These are phyloP conservation scores for Meloidogyne exigua DNA, from an alignment of 1,140 invertebrate genomes.

Conservation along the genomic window DNA sequence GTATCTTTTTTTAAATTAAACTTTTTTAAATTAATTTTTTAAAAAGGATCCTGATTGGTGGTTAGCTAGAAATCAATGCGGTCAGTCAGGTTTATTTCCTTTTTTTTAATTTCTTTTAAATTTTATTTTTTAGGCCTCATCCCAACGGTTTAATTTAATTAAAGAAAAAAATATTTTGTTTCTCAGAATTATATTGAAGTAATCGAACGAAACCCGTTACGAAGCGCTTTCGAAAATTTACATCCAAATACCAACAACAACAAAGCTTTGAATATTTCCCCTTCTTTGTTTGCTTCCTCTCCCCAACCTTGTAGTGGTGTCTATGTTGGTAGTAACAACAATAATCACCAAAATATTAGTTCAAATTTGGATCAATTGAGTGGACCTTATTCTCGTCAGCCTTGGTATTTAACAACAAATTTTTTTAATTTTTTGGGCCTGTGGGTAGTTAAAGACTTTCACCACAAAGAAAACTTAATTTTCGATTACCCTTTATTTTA, in stretches of 20 bases:
- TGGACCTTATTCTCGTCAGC: slow-evolving; percentile 74
- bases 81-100: slow-evolving; percentile 83
- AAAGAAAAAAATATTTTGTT: background rate
- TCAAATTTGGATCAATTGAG: slow-evolving; percentile 65
- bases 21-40: slow-evolving; percentile 72
- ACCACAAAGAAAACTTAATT: too few species aligned
- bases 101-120: slow-evolving; percentile 37
- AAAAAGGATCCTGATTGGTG: slow-evolving; percentile 98
- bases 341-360: background rate
- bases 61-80: slow-evolving; percentile 84
- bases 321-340: background rate
- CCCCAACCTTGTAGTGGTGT: slow-evolving; percentile 21
- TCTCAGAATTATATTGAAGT: slow-evolving; percentile 20
- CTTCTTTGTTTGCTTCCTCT: slow-evolving; percentile 13
- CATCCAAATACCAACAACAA: background rate
- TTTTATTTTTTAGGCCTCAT: slow-evolving; percentile 5
- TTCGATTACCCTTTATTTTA: too few species aligned
- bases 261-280: background rate
- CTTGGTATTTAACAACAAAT: slow-evolving; percentile 88
- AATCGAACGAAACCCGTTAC: slow-evolving; percentile 8
- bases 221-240: slow-evolving; percentile 15
- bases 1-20: slow-evolving; percentile 73
- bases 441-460: too few species aligned
- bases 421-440: background rate
- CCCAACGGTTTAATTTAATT: slow-evolving; percentile 3